Evolutionary conservation across 2,113 vertebrate genomes (phyloP).

Genomic region (Hyaena hyaena): DNA sequence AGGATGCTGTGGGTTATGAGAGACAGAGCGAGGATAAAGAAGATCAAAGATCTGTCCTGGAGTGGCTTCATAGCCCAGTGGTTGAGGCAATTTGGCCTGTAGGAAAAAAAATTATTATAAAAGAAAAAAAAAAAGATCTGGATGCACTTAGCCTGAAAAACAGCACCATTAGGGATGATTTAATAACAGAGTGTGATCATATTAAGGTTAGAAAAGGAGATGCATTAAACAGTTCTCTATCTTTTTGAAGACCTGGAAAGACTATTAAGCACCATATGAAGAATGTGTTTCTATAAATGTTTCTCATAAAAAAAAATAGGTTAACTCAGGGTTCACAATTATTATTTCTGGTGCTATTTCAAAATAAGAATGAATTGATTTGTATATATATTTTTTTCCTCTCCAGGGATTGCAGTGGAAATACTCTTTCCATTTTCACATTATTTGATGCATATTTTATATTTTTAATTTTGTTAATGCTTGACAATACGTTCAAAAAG

Average conservation of each 20-base stretch:
- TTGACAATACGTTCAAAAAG: constrained; percentile 5
- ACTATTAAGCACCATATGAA: constrained; percentile 46
- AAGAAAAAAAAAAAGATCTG: background rate
- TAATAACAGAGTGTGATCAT: constrained; percentile 57
- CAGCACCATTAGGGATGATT: constrained; percentile 65
- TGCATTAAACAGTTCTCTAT: constrained; percentile 45
- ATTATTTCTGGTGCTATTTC: constrained; percentile 46
- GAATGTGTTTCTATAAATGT: constrained; percentile 64
- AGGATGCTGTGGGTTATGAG: background rate
- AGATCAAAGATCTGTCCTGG: background rate
- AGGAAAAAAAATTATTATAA: background rate
- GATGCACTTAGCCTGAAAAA: constrained; percentile 60
- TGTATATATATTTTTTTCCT: background rate
- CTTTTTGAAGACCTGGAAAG: constrained; percentile 4
- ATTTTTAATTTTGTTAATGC: constrained; percentile 45
- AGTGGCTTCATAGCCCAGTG: background rate
- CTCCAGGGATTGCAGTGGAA: background rate
- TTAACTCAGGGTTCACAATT: background rate
- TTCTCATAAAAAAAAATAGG: constrained; percentile 47
- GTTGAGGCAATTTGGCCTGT: background rate
- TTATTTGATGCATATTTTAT: constrained; percentile 24
- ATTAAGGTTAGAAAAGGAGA: constrained; percentile 48
- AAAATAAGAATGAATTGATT: constrained; percentile 23
- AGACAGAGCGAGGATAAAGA: background rate
- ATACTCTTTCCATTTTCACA: background rate